phyloP scores from a whole-genome alignment of 2,888 invertebrate genomes.

The Nemapogon koenigi region DNA sequence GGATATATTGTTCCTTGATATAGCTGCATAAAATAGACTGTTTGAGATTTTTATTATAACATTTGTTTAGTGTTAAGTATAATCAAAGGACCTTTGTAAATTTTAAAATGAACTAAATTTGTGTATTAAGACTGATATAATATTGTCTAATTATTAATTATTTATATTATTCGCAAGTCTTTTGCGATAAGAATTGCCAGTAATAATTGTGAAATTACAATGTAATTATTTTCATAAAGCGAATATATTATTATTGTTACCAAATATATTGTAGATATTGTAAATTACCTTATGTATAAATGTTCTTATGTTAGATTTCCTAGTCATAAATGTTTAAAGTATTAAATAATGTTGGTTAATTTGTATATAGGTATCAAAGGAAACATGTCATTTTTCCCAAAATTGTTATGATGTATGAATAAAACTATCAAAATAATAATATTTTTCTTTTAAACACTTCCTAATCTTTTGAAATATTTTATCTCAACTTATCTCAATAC shows the following conservation, averaged over 20 bases:
- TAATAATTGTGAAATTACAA: slow-evolving; percentile 32
- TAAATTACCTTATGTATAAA: slow-evolving; percentile 32
- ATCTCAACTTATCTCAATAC: background rate
- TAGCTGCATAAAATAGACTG: background rate
- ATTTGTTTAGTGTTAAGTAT: too few species aligned
- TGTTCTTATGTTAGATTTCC: slow-evolving; percentile 42
- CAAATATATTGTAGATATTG: slow-evolving; percentile 58
- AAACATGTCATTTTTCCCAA: background rate
- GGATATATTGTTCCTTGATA: slow-evolving; percentile 7
- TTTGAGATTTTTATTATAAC: too few species aligned
- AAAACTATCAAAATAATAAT: too few species aligned
- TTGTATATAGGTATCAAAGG: slow-evolving; percentile 20
- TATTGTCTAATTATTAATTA: background rate
- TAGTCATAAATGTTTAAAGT: slow-evolving; percentile 60
- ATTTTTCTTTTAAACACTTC: too few species aligned
- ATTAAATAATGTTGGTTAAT: slow-evolving; percentile 34
- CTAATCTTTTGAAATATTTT: background rate
- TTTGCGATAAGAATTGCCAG: slow-evolving; percentile 35
- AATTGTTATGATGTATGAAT: slow-evolving; percentile 5
- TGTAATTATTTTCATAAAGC: slow-evolving; percentile 48
- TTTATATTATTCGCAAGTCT: background rate
- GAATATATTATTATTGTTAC: slow-evolving; percentile 62
- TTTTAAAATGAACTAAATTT: too few species aligned
- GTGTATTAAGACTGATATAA: slow-evolving; percentile 49
- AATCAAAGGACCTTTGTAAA: too few species aligned